A percentile compares a stretch with the other conserved stretches of the same genome.
phyloP scores from a whole-genome alignment of 2,888 invertebrate genomes.

The Tethea ocularis region DNA sequence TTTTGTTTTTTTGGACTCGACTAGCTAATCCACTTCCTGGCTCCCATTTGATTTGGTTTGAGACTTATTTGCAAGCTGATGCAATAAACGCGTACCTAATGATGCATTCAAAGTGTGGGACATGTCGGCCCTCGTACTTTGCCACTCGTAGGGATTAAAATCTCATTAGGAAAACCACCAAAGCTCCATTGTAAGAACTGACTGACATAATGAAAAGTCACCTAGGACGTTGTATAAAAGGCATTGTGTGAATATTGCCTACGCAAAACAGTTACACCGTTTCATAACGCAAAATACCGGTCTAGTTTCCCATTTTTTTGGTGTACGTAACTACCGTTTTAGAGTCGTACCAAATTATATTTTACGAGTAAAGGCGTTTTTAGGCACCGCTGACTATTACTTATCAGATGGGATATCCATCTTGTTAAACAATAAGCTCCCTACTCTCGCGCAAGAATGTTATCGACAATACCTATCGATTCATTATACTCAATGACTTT shows the following conservation, averaged over 20 bases:
- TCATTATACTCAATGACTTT: slow-evolving; percentile 39
- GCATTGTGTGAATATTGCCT: slow-evolving; percentile 1
- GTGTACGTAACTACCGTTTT: slow-evolving; percentile 32
- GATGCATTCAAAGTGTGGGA: background rate
- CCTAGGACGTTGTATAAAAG: background rate
- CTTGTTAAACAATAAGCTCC: slow-evolving; percentile 42
- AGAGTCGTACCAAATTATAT: slow-evolving; percentile 34
- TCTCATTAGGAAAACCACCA: background rate
- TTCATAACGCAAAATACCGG: slow-evolving; percentile 7
- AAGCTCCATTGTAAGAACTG: background rate
- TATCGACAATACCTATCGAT: slow-evolving; percentile 53
- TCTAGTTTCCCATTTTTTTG: slow-evolving; percentile 16
- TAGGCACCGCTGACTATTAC: slow-evolving; percentile 31
- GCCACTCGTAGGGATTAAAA: background rate
- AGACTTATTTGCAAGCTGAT: background rate
- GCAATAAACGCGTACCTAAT: background rate
- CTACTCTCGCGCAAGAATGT: slow-evolving; percentile 55
- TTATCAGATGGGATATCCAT: slow-evolving; percentile 43
- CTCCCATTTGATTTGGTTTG: background rate
- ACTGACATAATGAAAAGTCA: slow-evolving; percentile 3
- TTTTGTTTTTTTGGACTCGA: background rate
- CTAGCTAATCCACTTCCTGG: background rate
- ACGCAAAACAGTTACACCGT: background rate
- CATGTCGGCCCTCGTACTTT: background rate
- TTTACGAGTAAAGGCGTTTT: slow-evolving; percentile 30